phyloP scores from a whole-genome alignment of 2,888 invertebrate species.

The Phymatocera aterrima region DNA sequence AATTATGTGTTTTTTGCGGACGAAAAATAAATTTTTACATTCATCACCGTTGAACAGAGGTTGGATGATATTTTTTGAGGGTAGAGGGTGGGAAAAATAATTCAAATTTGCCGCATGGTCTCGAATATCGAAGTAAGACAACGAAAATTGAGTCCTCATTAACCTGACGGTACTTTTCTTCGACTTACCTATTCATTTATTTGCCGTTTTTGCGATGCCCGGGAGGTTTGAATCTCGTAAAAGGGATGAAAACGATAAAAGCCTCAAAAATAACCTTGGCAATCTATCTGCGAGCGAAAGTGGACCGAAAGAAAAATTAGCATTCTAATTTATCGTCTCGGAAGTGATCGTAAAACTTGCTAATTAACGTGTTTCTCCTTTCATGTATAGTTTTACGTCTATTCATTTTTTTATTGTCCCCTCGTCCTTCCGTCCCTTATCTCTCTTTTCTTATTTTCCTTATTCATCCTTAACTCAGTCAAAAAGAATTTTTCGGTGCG shows the following conservation, averaged over 20 bases:
- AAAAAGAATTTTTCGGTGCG: background rate
- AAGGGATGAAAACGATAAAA: slow-evolving; percentile 18
- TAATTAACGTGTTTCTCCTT: slow-evolving; percentile 62
- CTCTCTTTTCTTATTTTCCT: background rate
- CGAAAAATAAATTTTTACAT: background rate
- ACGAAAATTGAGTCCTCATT: slow-evolving; percentile 17
- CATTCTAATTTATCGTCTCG: slow-evolving; percentile 67
- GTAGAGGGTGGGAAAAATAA: background rate
- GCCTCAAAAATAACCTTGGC: background rate
- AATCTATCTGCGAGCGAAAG: slow-evolving; percentile 17
- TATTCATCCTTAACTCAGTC: background rate
- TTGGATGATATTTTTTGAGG: background rate
- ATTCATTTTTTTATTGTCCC: background rate
- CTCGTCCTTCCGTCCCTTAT: background rate
- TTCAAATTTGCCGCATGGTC: background rate
- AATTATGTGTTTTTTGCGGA: background rate
- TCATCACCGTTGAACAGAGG: background rate
- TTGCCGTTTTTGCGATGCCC: background rate
- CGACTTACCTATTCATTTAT: background rate
- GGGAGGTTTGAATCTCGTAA: slow-evolving; percentile 15
- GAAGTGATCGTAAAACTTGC: slow-evolving; percentile 67
- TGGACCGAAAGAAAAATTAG: slow-evolving; percentile 65
- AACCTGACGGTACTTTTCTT: slow-evolving; percentile 25
- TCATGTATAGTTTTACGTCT: background rate
- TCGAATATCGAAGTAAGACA: background rate